These are phyloP conservation scores for Ptilonorhynchus violaceus DNA, from an alignment of 2,113 vertebrate genomes.

Conservation along the genomic window DNA sequence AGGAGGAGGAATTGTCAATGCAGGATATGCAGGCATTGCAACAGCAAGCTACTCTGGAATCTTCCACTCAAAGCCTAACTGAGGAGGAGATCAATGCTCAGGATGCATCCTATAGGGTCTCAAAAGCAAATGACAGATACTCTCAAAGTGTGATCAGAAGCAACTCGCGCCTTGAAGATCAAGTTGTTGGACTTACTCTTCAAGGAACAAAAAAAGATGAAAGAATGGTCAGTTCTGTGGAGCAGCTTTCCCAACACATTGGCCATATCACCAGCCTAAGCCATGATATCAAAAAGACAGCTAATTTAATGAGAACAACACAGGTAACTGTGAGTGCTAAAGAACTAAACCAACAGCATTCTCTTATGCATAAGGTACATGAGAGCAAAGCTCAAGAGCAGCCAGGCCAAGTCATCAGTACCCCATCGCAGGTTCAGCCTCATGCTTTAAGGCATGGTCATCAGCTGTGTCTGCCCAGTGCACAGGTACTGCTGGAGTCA, in stretches of 20 bases:
- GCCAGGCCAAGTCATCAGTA: conserved; percentile 75
- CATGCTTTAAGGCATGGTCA: conserved; percentile 78
- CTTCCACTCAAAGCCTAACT: conserved; percentile 76
- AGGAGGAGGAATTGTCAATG: conserved; percentile 83
- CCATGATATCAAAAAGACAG: conserved; percentile 80
- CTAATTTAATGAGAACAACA: conserved; percentile 78
- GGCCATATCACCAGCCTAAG: conserved; percentile 73
- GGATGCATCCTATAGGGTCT: conserved; percentile 85
- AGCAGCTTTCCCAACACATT: conserved; percentile 81
- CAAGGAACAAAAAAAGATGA: conserved; percentile 83
- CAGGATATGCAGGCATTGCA: conserved; percentile 88
- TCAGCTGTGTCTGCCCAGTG: conserved; percentile 83
- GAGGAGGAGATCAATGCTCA: conserved; percentile 77
- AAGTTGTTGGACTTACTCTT: conserved; percentile 80
- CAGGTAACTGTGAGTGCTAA: conserved; percentile 80
- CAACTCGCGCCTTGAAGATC: conserved; percentile 88
- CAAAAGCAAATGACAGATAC: conserved; percentile 90
- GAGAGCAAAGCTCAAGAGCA: conserved; percentile 82
- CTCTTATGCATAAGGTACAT: conserved; percentile 81
- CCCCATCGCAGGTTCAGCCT: conserved; percentile 72
- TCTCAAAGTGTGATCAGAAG: conserved; percentile 94
- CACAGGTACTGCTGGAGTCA: conserved; percentile 88
- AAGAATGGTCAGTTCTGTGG: conserved; percentile 75
- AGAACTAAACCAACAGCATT: conserved; percentile 83
- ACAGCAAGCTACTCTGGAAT: conserved; percentile 80